Evolutionary conservation across 2,888 invertebrate species (phyloP).

Genomic region (Cheilosia impressa): DNA sequence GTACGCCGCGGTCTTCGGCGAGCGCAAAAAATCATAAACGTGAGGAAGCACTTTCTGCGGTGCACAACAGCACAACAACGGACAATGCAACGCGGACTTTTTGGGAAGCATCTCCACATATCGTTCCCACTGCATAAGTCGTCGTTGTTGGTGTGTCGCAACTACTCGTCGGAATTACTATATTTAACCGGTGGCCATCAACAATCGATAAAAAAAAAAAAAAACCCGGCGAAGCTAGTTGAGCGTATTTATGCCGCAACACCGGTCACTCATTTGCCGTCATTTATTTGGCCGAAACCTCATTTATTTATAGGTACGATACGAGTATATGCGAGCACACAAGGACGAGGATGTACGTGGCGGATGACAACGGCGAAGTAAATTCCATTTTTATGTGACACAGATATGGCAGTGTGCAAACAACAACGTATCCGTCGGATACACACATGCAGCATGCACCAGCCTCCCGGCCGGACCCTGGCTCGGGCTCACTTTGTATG

Average conservation of each 20-base stretch:
- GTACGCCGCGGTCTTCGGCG: constrained; percentile 24
- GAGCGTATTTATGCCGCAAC: constrained; percentile 49
- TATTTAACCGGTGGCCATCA: constrained; percentile 67
- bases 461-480: constrained; percentile 21
- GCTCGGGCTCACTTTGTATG: constrained; percentile 64
- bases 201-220: constrained; percentile 53
- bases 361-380: constrained; percentile 23
- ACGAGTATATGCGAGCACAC: not conserved
- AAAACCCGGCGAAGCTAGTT: constrained; percentile 1
- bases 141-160: constrained; percentile 9
- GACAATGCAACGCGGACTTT: constrained; percentile 6
- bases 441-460: constrained; percentile 18
- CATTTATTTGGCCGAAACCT: constrained; percentile 67
- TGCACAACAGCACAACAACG: constrained; percentile 14
- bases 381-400: constrained; percentile 61
- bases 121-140: constrained; percentile 64
- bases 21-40: constrained; percentile 69
- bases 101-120: constrained; percentile 68
- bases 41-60: constrained; percentile 64
- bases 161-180: constrained; percentile 59
- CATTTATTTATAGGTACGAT: constrained; percentile 16
- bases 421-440: constrained; percentile 61
- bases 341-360: constrained; percentile 8
- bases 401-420: constrained; percentile 47
- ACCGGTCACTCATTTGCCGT: constrained; percentile 70